Evolutionary conservation across 1,140 invertebrate genomes (phyloP), one percentile per base, ranked within the genome.

Genomic region (Portunus trituberculatus): DNA sequence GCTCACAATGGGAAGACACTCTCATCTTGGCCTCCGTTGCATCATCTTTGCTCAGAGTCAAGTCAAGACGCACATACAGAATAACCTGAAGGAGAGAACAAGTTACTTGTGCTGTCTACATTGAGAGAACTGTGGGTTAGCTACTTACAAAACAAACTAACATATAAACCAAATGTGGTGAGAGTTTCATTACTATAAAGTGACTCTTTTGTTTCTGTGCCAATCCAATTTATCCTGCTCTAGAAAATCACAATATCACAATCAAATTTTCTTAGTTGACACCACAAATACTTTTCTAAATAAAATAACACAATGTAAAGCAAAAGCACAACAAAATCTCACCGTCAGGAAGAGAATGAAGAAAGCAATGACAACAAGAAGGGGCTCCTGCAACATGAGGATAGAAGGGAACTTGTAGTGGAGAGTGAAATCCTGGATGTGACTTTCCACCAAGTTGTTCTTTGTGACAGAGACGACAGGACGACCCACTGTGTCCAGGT

Each of bases 61-160:
- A 99, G 97, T 99, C 99, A 96, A 99, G 97, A 93, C 99, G 97
- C 84, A 99, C 98, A 97, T 99, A 99, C 96, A 99, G 97, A 96
- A 99, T 99, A 67, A 99, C 98, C 95, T 96, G 67, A 48, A 59
- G 59, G 14, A 46, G 93, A 82, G 48, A 32, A 52, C 3, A 0
- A 92, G 39, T n/a, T 32, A 90, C 29, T 4, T 16, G 25, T 31
- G 29, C 10, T 16, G 10, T 20, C 86, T 88, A 88, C 14, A 6
- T 39, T 6, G 7, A 25, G 25, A 29, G 25, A 25, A 25, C 76
- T 83, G 76, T 25, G 76, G 29, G 76, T 83, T 29, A 29, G 76
- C 7, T 29, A 29, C 29, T 0, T 25, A 83, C 25, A 83, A 39
- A 39, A 39, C 39, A 39, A 39, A 39, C 39, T 39, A 39, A 39